Evolutionary conservation across 1,140 invertebrate species (phyloP).

Genomic region (Parapsyche elsis): DNA sequence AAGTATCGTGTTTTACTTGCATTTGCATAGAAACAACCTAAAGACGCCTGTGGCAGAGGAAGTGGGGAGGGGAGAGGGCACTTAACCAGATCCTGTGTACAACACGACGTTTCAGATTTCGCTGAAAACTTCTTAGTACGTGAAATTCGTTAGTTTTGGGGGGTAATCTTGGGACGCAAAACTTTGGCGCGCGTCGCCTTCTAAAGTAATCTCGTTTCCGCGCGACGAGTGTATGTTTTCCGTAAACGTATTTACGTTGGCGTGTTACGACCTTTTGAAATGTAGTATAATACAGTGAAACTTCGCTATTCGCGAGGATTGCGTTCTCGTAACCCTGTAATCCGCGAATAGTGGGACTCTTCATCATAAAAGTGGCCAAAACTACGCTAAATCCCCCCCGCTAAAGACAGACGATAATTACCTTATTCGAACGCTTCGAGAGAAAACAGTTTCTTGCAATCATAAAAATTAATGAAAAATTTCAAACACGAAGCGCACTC

Average conservation of each 20-base stretch:
- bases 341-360: too few species aligned
- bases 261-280: not conserved
- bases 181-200: slow-evolving; percentile 15
- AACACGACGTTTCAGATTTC: slow-evolving; percentile 22
- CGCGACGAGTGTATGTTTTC: slow-evolving; percentile 25
- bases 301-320: too few species aligned
- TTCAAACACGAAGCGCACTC: too few species aligned
- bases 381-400: too few species aligned
- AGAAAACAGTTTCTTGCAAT: too few species aligned
- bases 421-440: too few species aligned
- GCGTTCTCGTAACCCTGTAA: too few species aligned
- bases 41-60: not conserved
- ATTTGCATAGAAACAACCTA: slow-evolving; percentile 25
- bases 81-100: slow-evolving; percentile 11
- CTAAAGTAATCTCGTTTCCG: slow-evolving; percentile 28
- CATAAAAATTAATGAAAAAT: too few species aligned
- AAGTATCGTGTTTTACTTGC: slow-evolving; percentile 25
- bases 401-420: too few species aligned
- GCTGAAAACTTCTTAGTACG: not conserved
- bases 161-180: not conserved
- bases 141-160: slow-evolving; percentile 24
- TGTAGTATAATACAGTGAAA: not conserved
- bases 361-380: not conserved
- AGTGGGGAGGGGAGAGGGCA: not conserved
- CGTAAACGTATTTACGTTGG: slow-evolving; percentile 23